Evolutionary conservation across 2,888 invertebrate genomes (phyloP).

Genomic region (Aphodius sticticus): DNA sequence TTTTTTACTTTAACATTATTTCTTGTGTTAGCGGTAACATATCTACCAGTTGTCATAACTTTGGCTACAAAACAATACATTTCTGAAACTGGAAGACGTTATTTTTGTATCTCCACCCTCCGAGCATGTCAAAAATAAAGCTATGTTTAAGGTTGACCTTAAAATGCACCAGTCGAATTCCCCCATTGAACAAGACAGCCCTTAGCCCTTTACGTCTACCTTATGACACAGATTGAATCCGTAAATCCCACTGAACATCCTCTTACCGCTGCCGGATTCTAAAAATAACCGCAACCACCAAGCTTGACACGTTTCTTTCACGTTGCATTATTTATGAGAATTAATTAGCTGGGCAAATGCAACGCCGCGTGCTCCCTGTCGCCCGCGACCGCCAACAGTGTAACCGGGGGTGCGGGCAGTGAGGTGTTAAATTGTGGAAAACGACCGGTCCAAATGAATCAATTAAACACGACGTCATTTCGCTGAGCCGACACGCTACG

Average conservation of each 20-base stretch:
- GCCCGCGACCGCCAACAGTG: slow-evolving; percentile 1
- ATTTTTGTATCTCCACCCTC: no score
- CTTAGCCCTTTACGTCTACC: background rate
- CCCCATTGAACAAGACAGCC: background rate
- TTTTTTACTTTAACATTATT: no score
- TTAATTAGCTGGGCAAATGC: slow-evolving; percentile 18
- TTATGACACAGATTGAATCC: background rate
- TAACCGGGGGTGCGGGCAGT: slow-evolving; percentile 27
- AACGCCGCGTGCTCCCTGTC: slow-evolving; percentile 6
- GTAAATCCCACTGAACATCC: background rate
- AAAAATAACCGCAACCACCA: slow-evolving; percentile 5
- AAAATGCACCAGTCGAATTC: background rate
- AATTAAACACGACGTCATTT: slow-evolving; percentile 36
- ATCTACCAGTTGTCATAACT: no score
- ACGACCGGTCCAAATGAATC: slow-evolving; percentile 36
- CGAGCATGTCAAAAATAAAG: no score
- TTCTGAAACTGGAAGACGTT: no score
- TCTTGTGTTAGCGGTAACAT: no score
- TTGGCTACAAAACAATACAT: no score
- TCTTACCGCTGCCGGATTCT: background rate
- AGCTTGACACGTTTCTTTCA: slow-evolving; percentile 16
- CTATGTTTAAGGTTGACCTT: background rate
- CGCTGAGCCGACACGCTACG: slow-evolving; percentile 27
- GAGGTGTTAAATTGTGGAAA: slow-evolving; percentile 38
- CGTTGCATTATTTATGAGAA: slow-evolving; percentile 24